Evolutionary conservation across 2,113 vertebrate genomes (phyloP), one percentile per base, ranked within the genome.

Genomic region (Channa maculata): DNA sequence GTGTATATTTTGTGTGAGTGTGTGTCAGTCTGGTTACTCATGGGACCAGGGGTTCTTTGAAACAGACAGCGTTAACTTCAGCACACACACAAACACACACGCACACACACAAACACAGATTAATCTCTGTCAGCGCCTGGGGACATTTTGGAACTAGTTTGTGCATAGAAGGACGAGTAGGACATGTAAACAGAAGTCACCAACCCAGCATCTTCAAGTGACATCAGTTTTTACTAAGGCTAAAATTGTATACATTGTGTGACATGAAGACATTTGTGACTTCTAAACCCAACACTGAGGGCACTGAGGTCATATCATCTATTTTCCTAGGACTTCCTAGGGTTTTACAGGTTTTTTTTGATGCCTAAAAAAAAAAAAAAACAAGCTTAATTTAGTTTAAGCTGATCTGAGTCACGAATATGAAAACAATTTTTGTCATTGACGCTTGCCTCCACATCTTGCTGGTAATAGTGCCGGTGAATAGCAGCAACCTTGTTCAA

Each of bases 41-140:
- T 88, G 81, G 89, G 87, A 86, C 88, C 82, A 75, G 61, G 71
- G 88, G 83, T 87, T 80, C 72, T 86, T 85, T 84, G 74, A 89
- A 75, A 89, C 50, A 65, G 85, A 85, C 81, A 78, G 76, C 39
- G 58, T 81, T 92, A 89, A 90, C 79, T 90, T 84, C 70, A 80
- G 77, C 61, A 75, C 84, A 92, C 76, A 72, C 55, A 71, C 64
- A 11, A 1, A 8, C 39, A 74, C 55, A 81, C 75, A 41, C 63
- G 54, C 38, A 89, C 71, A 61, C 45, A 55, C 36, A 84, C 71
- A 51, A 62, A 74, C 45, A 73, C 49, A 79, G 41, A 91, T 89
- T 84, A 65, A 88, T 89, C 76, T 87, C 63, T 88, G 86, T 87
- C 82, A 79, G 63, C 53, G 79, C 88, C 84, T 10, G 5, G 68